Percentiles rank a stretch among this genome's conserved stretches.
These are phyloP conservation scores for Drosophila malerkotliana DNA, from an alignment of 1,140 invertebrate species.

Conservation along the genomic window DNA sequence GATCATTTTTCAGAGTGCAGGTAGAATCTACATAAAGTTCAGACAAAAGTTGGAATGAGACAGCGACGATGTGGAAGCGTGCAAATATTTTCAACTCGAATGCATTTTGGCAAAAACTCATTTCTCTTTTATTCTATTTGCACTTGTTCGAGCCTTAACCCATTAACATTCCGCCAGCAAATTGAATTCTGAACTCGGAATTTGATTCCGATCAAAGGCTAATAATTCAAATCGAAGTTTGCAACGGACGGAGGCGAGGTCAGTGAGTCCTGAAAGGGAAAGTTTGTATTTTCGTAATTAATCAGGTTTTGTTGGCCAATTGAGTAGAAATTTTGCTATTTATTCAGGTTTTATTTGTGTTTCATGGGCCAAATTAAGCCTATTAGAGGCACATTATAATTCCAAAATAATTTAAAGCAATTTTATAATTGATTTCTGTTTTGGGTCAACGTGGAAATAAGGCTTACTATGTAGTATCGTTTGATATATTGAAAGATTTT, in stretches of 20 bases:
- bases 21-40: conserved; percentile 42
- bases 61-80: conserved; percentile 16
- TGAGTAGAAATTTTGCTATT: not conserved
- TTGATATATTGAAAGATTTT: too few relatives aligned
- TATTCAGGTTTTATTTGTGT: not conserved
- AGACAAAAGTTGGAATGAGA: conserved; percentile 34
- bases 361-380: too few relatives aligned
- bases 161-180: conserved; percentile 44
- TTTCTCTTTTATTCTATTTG: conserved; percentile 58
- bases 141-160: conserved; percentile 41
- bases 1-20: conserved; percentile 46
- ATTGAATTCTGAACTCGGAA: conserved; percentile 16
- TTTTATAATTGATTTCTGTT: too few relatives aligned
- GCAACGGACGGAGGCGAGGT: not conserved
- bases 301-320: not conserved
- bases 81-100: conserved; percentile 67
- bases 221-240: conserved; percentile 8
- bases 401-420: too few relatives aligned
- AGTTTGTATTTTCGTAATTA: not conserved
- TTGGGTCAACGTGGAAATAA: too few relatives aligned
- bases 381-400: too few relatives aligned
- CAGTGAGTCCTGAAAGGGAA: conserved; percentile 2
- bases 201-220: conserved; percentile 8
- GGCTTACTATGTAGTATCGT: too few relatives aligned
- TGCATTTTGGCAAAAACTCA: conserved; percentile 49